Evolutionary conservation across 1,140 invertebrate species (phyloP).

Genomic region (Drosophila nigrodunni): DNA sequence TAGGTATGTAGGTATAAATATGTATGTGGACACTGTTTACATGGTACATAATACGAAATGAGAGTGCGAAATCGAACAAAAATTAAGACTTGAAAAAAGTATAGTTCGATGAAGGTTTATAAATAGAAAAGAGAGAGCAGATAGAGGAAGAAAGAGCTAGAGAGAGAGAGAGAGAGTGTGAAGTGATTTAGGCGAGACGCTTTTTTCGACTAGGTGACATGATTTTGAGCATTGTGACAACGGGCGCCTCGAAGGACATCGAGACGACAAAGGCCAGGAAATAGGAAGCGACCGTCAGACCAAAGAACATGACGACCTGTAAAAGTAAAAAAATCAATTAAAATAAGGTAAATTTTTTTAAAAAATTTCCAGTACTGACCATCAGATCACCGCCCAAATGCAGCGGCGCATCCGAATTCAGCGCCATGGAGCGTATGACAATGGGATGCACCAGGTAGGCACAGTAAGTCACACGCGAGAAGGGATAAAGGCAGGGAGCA

Average conservation of each 20-base stretch:
- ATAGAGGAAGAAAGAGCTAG: slow-evolving; percentile 56
- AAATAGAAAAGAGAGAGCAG: background rate
- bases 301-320: slow-evolving; percentile 90
- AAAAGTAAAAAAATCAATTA: background rate
- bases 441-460: slow-evolving; percentile 93
- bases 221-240: slow-evolving; percentile 94
- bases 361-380: slow-evolving; percentile 85
- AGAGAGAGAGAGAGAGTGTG: background rate
- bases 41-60: slow-evolving; percentile 9
- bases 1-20: slow-evolving; percentile 47
- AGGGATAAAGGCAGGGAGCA: slow-evolving; percentile 91
- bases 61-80: slow-evolving; percentile 24
- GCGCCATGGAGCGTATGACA: slow-evolving; percentile 90
- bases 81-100: slow-evolving; percentile 47
- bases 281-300: slow-evolving; percentile 91
- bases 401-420: slow-evolving; percentile 91
- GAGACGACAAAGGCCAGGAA: slow-evolving; percentile 91
- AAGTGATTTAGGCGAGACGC: slow-evolving; percentile 70
- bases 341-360: background rate
- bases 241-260: slow-evolving; percentile 92
- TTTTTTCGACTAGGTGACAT: slow-evolving; percentile 89
- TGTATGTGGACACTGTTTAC: slow-evolving; percentile 47
- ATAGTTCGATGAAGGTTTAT: background rate
- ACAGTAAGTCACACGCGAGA: slow-evolving; percentile 93
- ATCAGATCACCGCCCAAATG: slow-evolving; percentile 91